Base-by-base conservation (phyloP, 2,888 invertebrate genomes). In the Bellardia pandia region DNA sequence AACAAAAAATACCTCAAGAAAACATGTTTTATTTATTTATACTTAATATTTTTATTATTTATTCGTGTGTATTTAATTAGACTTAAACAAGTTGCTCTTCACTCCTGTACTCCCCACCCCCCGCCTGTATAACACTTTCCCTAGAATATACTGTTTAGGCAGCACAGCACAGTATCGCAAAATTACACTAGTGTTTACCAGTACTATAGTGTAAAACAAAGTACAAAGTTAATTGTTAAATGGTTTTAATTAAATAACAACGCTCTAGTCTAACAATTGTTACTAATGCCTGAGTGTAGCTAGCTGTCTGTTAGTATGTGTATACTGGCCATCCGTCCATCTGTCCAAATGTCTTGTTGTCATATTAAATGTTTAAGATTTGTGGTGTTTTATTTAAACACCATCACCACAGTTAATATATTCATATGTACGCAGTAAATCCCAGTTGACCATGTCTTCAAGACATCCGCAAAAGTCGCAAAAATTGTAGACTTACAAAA, bases 211-310 rank as follows among this genome's bases (percentile, higher is more conserved):
- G 16, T n/a, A 53, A 13, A 79, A 66, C 79, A 79, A 86, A 81
- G 77, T 85, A 81, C 78, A 81, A 77, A 86, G 68, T 80, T 80
- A 86, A 86, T 81, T 85, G 74, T 74, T 75, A 48, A 80, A 84
- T 69, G 75, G 48, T 80, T 82, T 86, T 80, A 84, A 86, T 80
- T 84, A 71, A 77, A 84, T 13, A 80, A 77, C 58, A 66, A 53
- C 6, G 37, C 23, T 75, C 16, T 23, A 56, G 45, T 66, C 64
- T 64, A 56, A 64, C 53, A 58, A 68, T 58, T 79, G 66, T 66
- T 33, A 56, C 64, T 66, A 42, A 77, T 33, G 56, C 40, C 53
- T 13, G 14, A 69, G 45, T 40, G 42, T 66, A 13, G 2, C 14
- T 9, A 13, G 2, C 3, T 40, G 40, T 71, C 23, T n/a, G 60